Evolutionary conservation across 2,888 invertebrate species (phyloP).

Genomic region (Lysandra bellargus): DNA sequence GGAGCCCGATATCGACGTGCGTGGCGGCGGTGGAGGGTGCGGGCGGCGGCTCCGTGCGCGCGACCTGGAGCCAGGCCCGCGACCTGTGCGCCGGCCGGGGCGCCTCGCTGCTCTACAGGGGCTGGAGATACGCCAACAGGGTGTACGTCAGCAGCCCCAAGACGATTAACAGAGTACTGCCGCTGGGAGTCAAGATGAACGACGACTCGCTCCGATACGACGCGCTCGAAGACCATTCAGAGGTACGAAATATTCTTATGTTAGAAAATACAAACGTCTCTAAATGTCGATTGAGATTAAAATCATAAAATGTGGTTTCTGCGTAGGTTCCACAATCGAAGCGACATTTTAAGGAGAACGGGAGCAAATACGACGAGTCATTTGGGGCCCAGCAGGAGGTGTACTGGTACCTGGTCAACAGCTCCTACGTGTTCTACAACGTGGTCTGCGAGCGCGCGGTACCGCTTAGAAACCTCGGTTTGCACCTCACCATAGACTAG

Average conservation of each 20-base stretch:
- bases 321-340: constrained; percentile 55
- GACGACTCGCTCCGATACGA: constrained; percentile 50
- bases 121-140: constrained; percentile 72
- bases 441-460: constrained; percentile 67
- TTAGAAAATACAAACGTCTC: not conserved
- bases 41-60: constrained; percentile 58
- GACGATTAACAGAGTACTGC: constrained; percentile 50
- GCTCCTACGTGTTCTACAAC: constrained; percentile 59
- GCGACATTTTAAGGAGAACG: constrained; percentile 51
- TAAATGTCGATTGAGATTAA: not conserved
- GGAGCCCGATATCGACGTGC: constrained; percentile 63
- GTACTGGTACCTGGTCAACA: constrained; percentile 63
- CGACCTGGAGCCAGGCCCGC: constrained; percentile 65
- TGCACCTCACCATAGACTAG: constrained; percentile 55
- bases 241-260: constrained; percentile 44
- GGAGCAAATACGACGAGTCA: constrained; percentile 45
- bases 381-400: constrained; percentile 55
- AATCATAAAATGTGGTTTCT: not conserved
- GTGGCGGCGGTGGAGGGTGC: constrained; percentile 52
- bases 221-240: constrained; percentile 47
- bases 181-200: constrained; percentile 57
- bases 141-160: constrained; percentile 61
- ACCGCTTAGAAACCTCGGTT: constrained; percentile 48
- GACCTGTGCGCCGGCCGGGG: constrained; percentile 56
- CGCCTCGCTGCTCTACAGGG: constrained; percentile 60